phyloP scores from a whole-genome alignment of 2,888 invertebrate species.

The Thymelicus sylvestris region DNA sequence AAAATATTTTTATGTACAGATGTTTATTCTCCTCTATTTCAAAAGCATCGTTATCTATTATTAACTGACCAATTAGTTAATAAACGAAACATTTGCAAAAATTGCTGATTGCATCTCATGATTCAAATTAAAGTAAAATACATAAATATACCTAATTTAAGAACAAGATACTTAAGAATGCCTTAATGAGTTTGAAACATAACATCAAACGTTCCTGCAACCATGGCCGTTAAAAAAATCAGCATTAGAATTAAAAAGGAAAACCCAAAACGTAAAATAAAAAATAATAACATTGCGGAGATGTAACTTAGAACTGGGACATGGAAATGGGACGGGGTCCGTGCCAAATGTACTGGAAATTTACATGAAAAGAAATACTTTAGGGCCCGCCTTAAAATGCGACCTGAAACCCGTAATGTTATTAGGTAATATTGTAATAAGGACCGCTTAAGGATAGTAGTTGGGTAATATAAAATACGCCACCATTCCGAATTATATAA shows the following conservation, averaged over 20 bases:
- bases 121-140: no score
- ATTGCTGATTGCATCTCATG: no score
- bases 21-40: no score
- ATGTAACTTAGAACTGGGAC: slow-evolving; percentile 8
- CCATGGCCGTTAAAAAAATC: neutral
- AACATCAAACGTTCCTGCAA: neutral
- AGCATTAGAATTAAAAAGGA: neutral
- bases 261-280: neutral
- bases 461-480: neutral
- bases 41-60: no score
- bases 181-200: no score
- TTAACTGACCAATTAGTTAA: no score
- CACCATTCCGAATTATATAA: no score
- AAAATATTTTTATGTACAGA: no score
- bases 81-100: no score
- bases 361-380: slow-evolving; percentile 60
- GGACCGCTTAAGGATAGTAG: neutral
- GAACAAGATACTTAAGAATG: no score
- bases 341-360: slow-evolving; percentile 63
- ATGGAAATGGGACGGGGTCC: slow-evolving; percentile 41
- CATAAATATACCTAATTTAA: no score
- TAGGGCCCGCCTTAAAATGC: slow-evolving; percentile 47
- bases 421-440: neutral
- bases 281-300: slow-evolving; percentile 12
- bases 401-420: neutral